Base-by-base conservation (phyloP, 2,113 vertebrate genomes). In the Equus quagga region DNA sequence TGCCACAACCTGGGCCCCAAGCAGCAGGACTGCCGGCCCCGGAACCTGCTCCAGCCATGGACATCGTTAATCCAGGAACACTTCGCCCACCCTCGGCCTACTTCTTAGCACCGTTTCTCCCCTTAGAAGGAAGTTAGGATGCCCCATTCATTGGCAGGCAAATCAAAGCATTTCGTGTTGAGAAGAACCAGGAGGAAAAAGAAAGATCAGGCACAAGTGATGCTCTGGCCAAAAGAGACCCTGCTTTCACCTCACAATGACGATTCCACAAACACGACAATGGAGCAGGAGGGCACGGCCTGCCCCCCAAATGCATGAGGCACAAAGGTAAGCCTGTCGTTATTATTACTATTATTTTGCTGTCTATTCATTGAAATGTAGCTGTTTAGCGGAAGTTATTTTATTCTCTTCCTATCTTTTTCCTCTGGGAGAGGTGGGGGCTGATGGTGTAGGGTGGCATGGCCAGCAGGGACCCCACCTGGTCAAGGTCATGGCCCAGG, bases 121-220 rank as follows among this genome's bases (percentile, higher is more conserved):
- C 49, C 51, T 54, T 36, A 1, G 36, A 36, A 49, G n/a, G 54
- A 54, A 73, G 75, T 92, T 3, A 49, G 51, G 21, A 28, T 0
- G 3, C 24, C 67, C 49, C 24, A 7, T 0, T 75, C 64, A 9
- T 18, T 51, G 31, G 82, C 23, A 64, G 51, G 41, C 28, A 75
- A 18, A 73, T n/a, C 13, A 17, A 31, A 65, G 46, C 31, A 62
- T 54, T 92, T 28, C 2, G 15, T 9, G 11, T 13, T 12, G 64
- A 90, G 79, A 44, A 56, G 54, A 3, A 23, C 44, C 8, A 15
- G 2, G 5, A 21, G 36, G 26, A 6, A 3, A 28, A 17, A 54
- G 36, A 28, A 26, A 46, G 44, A 12, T 14, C 0, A 8, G 24
- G 7, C 19, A 11, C 6, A 18, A 0, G 8, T 24, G 78, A 60